These are phyloP conservation scores for rat (Rattus norvegicus) DNA, from an alignment of 2,113 vertebrate genomes.

Conservation along the genomic window DNA sequence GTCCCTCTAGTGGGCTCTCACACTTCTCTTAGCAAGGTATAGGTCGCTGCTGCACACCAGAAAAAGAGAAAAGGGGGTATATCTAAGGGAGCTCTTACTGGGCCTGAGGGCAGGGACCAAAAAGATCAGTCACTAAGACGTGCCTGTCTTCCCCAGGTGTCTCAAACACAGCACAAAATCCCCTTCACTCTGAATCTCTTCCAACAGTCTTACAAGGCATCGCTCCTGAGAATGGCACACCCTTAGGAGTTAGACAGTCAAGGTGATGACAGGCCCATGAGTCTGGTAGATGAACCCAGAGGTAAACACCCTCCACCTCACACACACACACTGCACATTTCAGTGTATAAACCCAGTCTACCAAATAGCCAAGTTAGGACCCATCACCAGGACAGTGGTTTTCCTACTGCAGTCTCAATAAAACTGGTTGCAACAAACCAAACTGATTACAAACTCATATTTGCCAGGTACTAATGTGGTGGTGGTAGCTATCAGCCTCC, in stretches of 20 bases:
- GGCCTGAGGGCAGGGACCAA: conserved; percentile 18
- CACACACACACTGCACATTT: no score
- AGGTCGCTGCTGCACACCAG: background rate
- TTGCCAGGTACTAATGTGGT: no score
- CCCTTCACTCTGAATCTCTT: background rate
- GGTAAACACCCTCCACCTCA: no score
- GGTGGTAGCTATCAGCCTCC: background rate
- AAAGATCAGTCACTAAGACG: background rate
- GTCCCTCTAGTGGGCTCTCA: background rate
- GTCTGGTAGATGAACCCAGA: background rate
- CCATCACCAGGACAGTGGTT: background rate
- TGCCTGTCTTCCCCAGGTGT: background rate
- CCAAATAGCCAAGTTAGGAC: background rate
- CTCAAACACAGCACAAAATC: background rate
- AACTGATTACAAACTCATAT: background rate
- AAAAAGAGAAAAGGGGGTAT: background rate
- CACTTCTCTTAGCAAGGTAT: background rate
- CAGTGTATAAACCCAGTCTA: background rate
- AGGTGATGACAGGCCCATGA: background rate
- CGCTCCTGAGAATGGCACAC: conserved; percentile 42
- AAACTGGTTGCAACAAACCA: background rate
- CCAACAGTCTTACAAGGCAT: conserved; percentile 52
- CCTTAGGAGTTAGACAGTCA: conserved; percentile 9
- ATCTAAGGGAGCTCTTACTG: rapidly evolving
- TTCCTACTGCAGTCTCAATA: background rate